phyloP scores from a whole-genome alignment of 2,797 vertebrate species.

The Fratercula arctica region DNA sequence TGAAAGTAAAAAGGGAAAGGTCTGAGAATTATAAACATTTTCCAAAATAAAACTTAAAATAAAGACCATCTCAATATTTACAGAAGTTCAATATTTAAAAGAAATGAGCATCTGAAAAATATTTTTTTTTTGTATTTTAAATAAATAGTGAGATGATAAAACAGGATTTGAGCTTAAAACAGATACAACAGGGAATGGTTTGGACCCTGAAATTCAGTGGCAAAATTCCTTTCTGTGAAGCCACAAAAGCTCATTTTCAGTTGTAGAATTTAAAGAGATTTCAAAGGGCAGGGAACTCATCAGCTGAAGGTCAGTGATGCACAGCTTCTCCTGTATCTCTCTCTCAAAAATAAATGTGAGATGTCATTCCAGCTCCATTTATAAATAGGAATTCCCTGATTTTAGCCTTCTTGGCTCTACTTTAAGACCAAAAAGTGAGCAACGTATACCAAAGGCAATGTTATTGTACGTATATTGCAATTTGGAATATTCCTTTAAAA shows the following conservation, averaged over 20 bases:
- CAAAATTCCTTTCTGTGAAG: not conserved
- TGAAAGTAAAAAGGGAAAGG: not conserved
- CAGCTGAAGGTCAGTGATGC: not conserved
- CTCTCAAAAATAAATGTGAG: not conserved
- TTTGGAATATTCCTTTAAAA: not conserved
- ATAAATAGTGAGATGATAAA: not conserved
- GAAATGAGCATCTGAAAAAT: not conserved
- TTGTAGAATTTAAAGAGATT: not conserved
- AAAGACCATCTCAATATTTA: not conserved
- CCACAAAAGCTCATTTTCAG: not conserved
- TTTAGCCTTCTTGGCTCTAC: not conserved
- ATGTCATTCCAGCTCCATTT: not conserved
- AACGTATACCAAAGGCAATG: not conserved
- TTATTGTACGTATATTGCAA: not conserved
- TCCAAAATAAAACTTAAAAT: not conserved
- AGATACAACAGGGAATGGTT: not conserved
- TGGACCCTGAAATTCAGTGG: not conserved
- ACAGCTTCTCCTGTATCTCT: not conserved
- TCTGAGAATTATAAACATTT: not conserved
- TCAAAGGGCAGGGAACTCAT: not conserved
- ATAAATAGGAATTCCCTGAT: not conserved
- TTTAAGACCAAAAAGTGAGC: not conserved
- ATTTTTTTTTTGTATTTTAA: not conserved
- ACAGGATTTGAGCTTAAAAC: not conserved
- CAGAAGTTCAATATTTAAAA: not conserved